Percentiles rank a stretch among this genome's conserved stretches.
phyloP scores from a whole-genome alignment of 2,797 vertebrate genomes.

The Glossophaga mutica region DNA sequence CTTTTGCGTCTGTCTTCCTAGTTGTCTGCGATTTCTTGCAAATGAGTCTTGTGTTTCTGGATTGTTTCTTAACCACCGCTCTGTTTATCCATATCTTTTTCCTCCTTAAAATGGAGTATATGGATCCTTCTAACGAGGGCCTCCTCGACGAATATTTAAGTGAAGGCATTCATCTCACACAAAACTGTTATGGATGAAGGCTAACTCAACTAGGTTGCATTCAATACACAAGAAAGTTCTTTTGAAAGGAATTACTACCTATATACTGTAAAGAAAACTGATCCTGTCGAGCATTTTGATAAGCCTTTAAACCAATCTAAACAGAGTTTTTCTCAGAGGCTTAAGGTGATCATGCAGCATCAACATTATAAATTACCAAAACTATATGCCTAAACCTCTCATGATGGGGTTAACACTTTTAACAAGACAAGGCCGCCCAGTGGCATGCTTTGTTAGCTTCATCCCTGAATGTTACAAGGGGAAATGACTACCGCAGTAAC shows the following conservation, averaged over 20 bases:
- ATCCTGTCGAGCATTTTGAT: neutral
- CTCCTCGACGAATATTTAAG: slow-evolving; percentile 30
- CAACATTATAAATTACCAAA: neutral
- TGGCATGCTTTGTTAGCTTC: neutral
- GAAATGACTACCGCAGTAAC: neutral
- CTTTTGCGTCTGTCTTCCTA: neutral
- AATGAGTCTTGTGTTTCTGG: neutral
- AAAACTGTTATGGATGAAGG: neutral
- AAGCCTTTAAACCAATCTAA: slow-evolving; percentile 1
- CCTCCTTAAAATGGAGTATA: neutral
- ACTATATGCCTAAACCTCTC: neutral
- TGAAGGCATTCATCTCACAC: neutral
- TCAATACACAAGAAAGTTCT: neutral
- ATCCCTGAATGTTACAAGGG: neutral
- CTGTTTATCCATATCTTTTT: neutral
- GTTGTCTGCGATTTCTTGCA: neutral
- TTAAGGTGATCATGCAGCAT: neutral
- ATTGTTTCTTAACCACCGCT: neutral
- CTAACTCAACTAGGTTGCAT: neutral
- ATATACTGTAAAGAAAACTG: neutral
- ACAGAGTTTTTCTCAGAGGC: neutral
- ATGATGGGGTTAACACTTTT: neutral
- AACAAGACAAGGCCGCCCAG: neutral
- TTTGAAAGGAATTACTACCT: slow-evolving; percentile 28
- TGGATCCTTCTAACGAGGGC: neutral